phyloP scores from a whole-genome alignment of 2,888 invertebrate genomes.

The Euphydryas editha region DNA sequence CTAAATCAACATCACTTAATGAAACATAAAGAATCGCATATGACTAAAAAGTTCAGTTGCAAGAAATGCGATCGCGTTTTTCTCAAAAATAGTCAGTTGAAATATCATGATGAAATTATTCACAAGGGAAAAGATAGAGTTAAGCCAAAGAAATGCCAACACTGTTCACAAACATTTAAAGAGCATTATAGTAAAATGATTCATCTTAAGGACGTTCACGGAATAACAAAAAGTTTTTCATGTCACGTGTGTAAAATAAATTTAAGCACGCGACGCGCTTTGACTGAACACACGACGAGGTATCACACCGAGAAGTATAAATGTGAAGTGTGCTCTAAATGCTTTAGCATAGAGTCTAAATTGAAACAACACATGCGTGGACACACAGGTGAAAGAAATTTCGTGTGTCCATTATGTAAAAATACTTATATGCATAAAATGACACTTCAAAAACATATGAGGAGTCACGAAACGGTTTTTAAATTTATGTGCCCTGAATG shows the following conservation, averaged over 20 bases:
- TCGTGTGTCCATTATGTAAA: slow-evolving; percentile 67
- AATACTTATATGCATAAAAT: slow-evolving; percentile 71
- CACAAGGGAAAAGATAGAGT: slow-evolving; percentile 56
- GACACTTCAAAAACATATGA: slow-evolving; percentile 71
- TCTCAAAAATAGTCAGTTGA: slow-evolving; percentile 67
- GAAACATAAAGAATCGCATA: slow-evolving; percentile 59
- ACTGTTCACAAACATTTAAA: slow-evolving; percentile 56
- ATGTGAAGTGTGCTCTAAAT: slow-evolving; percentile 72
- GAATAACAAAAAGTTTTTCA: slow-evolving; percentile 51
- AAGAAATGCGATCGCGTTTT: slow-evolving; percentile 66
- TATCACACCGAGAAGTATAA: slow-evolving; percentile 71
- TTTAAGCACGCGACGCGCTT: slow-evolving; percentile 52
- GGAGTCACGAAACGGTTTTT: slow-evolving; percentile 53
- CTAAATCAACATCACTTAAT: slow-evolving; percentile 55
- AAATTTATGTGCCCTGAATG: slow-evolving; percentile 52
- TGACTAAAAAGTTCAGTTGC: slow-evolving; percentile 53
- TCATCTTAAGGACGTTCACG: slow-evolving; percentile 58
- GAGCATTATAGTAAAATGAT: slow-evolving; percentile 60
- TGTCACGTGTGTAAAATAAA: slow-evolving; percentile 56
- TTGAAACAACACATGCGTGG: slow-evolving; percentile 71
- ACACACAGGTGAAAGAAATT: slow-evolving; percentile 70
- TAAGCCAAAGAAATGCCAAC: slow-evolving; percentile 54
- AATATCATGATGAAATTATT: slow-evolving; percentile 67
- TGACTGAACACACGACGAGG: slow-evolving; percentile 60
- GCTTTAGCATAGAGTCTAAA: slow-evolving; percentile 70